A percentile compares a stretch with the other conserved stretches of the same genome.
These are phyloP conservation scores for Volucella inanis DNA, from an alignment of 2,888 invertebrate species.

Conservation along the genomic window DNA sequence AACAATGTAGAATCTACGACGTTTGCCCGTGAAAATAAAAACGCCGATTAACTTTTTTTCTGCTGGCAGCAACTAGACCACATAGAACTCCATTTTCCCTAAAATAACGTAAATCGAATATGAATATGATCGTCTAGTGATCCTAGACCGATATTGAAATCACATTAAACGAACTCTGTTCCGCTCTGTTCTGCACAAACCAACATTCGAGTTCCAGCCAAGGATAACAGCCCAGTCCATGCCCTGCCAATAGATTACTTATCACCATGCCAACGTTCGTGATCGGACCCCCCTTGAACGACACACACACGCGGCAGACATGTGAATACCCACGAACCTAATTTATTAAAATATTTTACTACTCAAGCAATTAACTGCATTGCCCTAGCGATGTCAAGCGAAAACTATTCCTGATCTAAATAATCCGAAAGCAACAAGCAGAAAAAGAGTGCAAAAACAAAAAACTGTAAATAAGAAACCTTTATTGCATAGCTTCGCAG, in stretches of 20 bases:
- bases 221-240: not conserved
- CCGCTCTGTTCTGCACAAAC: no score
- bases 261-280: not conserved
- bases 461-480: constrained; percentile 6
- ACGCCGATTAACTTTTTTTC: no score
- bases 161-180: not conserved
- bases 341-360: constrained; percentile 6
- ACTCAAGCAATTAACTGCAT: not conserved
- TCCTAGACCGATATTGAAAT: not conserved
- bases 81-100: no score
- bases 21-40: no score
- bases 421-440: not conserved
- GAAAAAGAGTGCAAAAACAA: not conserved
- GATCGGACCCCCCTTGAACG: not conserved
- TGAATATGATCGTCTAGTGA: not conserved
- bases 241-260: not conserved
- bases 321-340: not conserved
- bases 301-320: not conserved
- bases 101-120: not conserved
- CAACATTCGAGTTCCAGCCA: no score
- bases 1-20: no score
- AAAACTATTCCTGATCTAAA: not conserved
- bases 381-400: not conserved
- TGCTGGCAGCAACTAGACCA: no score
- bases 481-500: not conserved